A percentile compares a stretch with the other conserved stretches of the same genome.
Evolutionary conservation across 2,888 invertebrate genomes (phyloP).

Genomic region (Cephalotes varians): DNA sequence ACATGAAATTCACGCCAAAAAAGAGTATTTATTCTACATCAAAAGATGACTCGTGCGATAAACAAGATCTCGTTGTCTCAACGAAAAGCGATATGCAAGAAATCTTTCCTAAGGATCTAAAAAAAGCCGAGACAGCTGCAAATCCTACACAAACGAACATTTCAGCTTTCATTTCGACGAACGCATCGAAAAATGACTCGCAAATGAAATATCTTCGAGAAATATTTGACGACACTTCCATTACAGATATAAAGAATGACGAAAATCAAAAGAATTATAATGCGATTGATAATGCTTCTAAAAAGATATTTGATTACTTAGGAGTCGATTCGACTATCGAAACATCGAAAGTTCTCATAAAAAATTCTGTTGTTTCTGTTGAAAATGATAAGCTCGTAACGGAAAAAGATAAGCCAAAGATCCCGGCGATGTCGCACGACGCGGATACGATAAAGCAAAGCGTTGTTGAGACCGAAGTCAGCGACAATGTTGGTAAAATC

Average conservation of each 20-base stretch:
- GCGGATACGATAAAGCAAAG: background rate
- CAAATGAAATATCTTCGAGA: background rate
- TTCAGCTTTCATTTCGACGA: background rate
- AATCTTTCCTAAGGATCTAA: background rate
- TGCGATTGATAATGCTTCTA: background rate
- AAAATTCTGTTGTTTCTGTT: background rate
- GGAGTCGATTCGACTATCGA: background rate
- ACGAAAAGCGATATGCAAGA: background rate
- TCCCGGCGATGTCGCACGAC: constrained; percentile 19
- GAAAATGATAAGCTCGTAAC: background rate
- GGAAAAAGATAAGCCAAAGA: background rate
- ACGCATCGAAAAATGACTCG: background rate
- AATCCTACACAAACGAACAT: background rate
- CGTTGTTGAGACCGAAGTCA: constrained; percentile 17
- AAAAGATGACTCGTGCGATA: background rate
- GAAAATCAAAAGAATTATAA: background rate
- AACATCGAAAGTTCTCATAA: background rate
- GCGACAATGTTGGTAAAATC: constrained; percentile 55
- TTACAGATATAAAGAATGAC: background rate
- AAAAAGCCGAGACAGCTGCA: background rate
- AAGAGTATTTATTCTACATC: background rate
- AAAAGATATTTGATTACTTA: background rate
- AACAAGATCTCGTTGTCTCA: background rate
- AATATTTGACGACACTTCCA: background rate
- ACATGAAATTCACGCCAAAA: background rate